A percentile compares a stretch with the other conserved stretches of the same genome.
Evolutionary conservation across 2,113 vertebrate genomes (phyloP).

Genomic region (Shinisaurus crocodilurus): DNA sequence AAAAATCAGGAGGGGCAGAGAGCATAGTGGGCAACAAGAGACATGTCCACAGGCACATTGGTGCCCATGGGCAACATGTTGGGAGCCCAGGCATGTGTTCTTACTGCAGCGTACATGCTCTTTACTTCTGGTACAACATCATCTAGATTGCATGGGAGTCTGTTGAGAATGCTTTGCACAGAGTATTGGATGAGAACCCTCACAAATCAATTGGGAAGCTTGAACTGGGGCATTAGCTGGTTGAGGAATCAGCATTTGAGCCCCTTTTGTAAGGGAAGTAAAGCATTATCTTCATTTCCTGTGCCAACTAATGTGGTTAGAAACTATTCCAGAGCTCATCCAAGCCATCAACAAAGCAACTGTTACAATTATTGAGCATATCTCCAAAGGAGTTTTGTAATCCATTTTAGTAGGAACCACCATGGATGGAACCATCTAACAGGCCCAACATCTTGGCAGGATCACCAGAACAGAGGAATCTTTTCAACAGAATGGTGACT

Average conservation of each 20-base stretch:
- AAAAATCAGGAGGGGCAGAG: too few relatives aligned
- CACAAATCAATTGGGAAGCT: background rate
- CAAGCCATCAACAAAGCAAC: background rate
- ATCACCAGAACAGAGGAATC: background rate
- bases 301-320: background rate
- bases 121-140: background rate
- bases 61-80: too few relatives aligned
- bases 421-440: background rate
- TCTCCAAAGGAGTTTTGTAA: background rate
- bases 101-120: background rate
- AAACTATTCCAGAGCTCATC: background rate
- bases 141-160: too few relatives aligned
- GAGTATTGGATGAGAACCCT: background rate
- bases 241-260: background rate
- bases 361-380: background rate
- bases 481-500: background rate
- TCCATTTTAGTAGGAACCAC: background rate
- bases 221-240: background rate
- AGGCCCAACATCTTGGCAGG: background rate
- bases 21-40: too few relatives aligned
- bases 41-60: too few relatives aligned
- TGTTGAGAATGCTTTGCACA: background rate
- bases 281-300: background rate
- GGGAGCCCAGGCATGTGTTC: too few relatives aligned
- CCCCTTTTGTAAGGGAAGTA: background rate